Evolutionary conservation across 2,888 invertebrate species (phyloP), one percentile per base, ranked within the genome.

Genomic region (Timema podura): DNA sequence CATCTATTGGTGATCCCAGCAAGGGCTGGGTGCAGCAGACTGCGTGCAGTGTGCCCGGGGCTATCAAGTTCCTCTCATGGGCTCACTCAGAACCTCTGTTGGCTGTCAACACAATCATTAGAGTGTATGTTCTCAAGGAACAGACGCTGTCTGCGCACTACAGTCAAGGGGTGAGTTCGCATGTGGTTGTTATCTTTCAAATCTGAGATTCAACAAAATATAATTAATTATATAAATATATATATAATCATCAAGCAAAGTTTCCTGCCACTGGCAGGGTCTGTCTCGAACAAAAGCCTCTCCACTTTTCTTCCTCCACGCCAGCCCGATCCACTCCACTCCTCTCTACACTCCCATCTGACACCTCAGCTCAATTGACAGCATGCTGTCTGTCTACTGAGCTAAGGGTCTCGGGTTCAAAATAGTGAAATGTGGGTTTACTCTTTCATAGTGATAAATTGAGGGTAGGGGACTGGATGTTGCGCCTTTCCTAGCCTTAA

Each of bases 121-220:
- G 91, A 79, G 91, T 95, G 15, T 95, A 90, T 78, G 90, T 98
- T 73, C 85, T 98, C 74, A 87, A 89, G 76, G 96, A 97, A 78
- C 96, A 96, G 80, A 89, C 89, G 54, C 88, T 95, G 72, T 90
- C 92, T 75, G 91, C 91, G 76, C 88, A 88, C 69, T 94, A 91
- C 80, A 88, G 87, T 44, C 89, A 91, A 66, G 89, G 89, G 80
- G 83, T 82, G 75, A 78, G 76, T 51, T 48, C n/a, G 8, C 49
- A 46, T 64, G n/a, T 13, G n/a, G 10, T 7, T 64, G 30, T 30
- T 30, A 30, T 51, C 51, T n/a, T 51, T 51, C 51, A 13, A 13
- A n/a, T 51, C 51, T 13, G 51, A 51, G 2, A 51, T 54, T 6
- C 6, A 54, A 54, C 54, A 7, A 54, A 54, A 54, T 54, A 7